Evolutionary conservation across 2,797 vertebrate species (phyloP), one percentile per base, ranked within the genome.

Genomic region (Sebastes iracundus): DNA sequence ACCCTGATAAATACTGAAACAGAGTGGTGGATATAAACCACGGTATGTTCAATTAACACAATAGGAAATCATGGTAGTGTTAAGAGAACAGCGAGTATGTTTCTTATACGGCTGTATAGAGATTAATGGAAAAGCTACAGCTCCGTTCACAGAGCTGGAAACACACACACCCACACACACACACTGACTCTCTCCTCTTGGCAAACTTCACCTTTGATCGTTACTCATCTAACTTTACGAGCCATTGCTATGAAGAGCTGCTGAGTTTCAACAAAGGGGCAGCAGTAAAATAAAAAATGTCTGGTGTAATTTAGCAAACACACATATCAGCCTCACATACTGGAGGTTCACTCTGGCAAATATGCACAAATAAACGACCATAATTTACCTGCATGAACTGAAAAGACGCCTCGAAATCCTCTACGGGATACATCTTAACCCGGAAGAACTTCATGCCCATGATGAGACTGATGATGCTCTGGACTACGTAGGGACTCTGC

Each of bases 361-460:
- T 46, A 46, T 46, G 16, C 20, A 38, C 32, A 25, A 58, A 63
- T 10, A 58, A 53, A 72, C 1, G 0, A 55, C 27, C 1, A 11
- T 33, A 38, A 80, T 38, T 93, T 93, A 99, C 99, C 98, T 99
- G 98, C 99, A 99, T 99, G 93, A 99, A 99, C 94, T 99, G 98
- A 95, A 99, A 99, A 2, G 98, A 99, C 38, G 98, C 99, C 95
- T 99, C 98, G 89, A 99, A 99, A 87, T 99, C 99, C 93, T 99
- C 99, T 81, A 99, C 98, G 0, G 98, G 99, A 91, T 99, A 99
- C 99, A 99, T 99, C 93, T 99, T 99, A n/a, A 99, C 98, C 86
- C 99, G 95, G 89, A 99, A 99, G 95, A 99, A 99, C 89, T 99
- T 99, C 98, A 99, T 99, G 87, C 99, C 99, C 99, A 99, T 99